phyloP scores from a whole-genome alignment of 2,888 invertebrate species.

The Charanyca ferruginea region DNA sequence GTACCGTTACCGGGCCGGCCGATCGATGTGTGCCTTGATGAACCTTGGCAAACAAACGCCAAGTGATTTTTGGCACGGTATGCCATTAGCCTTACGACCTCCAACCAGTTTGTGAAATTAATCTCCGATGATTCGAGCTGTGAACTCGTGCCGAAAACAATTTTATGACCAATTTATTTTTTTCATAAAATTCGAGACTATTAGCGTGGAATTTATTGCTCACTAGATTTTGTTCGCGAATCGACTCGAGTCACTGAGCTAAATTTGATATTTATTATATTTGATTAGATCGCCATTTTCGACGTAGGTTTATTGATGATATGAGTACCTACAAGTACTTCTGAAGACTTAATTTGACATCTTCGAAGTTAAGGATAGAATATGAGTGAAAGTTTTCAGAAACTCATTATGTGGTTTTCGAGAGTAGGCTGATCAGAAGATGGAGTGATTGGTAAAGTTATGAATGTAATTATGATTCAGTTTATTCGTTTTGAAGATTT shows the following conservation, averaged over 20 bases:
- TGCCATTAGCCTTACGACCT: slow-evolving; percentile 68
- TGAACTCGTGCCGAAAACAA: slow-evolving; percentile 55
- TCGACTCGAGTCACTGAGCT: slow-evolving; percentile 12
- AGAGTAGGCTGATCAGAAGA: too few relatives aligned
- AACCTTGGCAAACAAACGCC: slow-evolving; percentile 67
- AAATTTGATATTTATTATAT: slow-evolving; percentile 24
- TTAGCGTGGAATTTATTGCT: slow-evolving; percentile 57
- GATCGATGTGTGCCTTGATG: slow-evolving; percentile 66
- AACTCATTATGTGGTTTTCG: slow-evolving; percentile 53
- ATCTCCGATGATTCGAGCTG: slow-evolving; percentile 59
- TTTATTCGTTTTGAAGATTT: slow-evolving; percentile 12
- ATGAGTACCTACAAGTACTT: background rate
- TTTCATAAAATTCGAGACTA: slow-evolving; percentile 38
- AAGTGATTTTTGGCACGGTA: slow-evolving; percentile 61
- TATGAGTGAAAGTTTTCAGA: slow-evolving; percentile 30
- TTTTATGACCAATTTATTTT: slow-evolving; percentile 59
- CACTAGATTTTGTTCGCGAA: slow-evolving; percentile 33
- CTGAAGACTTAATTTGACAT: slow-evolving; percentile 20
- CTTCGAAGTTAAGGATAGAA: slow-evolving; percentile 14
- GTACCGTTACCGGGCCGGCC: slow-evolving; percentile 76
- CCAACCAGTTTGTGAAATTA: slow-evolving; percentile 67
- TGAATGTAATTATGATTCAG: slow-evolving; percentile 12
- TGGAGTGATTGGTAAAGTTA: slow-evolving; percentile 41
- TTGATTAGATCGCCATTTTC: background rate
- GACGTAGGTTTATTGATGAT: slow-evolving; percentile 19